Conservation (phyloP, 2,113 vertebrate species). For the Meles meles region DNA sequence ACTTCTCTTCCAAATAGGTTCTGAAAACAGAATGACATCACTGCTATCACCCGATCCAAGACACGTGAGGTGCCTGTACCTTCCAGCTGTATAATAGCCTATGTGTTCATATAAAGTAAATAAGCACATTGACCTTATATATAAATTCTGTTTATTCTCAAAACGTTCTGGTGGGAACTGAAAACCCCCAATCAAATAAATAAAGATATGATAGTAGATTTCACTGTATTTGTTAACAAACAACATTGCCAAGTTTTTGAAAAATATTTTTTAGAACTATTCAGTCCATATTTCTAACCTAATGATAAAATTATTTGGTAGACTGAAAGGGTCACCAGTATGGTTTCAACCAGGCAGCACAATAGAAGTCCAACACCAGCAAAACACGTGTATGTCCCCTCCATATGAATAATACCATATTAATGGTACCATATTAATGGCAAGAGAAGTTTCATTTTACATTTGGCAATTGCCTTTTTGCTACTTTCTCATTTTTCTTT, state of each 20-base stretch:
- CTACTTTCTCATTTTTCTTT: neutral
- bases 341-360: neutral
- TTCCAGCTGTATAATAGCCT: neutral
- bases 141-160: neutral
- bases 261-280: slow-evolving; percentile 32
- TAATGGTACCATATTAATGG: neutral
- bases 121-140: neutral
- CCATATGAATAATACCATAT: neutral
- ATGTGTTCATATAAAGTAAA: neutral
- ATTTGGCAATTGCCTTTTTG: neutral
- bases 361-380: neutral
- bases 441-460: neutral
- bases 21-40: neutral
- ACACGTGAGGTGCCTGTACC: neutral
- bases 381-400: neutral
- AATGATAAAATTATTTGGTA: neutral
- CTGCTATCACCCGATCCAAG: neutral
- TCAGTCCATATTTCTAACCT: neutral
- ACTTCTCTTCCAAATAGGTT: neutral
- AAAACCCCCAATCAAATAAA: slow-evolving; percentile 7
- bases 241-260: neutral
- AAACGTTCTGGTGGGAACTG: neutral
- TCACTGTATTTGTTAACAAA: slow-evolving; percentile 9
- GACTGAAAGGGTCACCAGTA: neutral
- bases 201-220: neutral